These are phyloP conservation scores for Calypte anna DNA, from an alignment of 2,113 vertebrate genomes.

Conservation along the genomic window DNA sequence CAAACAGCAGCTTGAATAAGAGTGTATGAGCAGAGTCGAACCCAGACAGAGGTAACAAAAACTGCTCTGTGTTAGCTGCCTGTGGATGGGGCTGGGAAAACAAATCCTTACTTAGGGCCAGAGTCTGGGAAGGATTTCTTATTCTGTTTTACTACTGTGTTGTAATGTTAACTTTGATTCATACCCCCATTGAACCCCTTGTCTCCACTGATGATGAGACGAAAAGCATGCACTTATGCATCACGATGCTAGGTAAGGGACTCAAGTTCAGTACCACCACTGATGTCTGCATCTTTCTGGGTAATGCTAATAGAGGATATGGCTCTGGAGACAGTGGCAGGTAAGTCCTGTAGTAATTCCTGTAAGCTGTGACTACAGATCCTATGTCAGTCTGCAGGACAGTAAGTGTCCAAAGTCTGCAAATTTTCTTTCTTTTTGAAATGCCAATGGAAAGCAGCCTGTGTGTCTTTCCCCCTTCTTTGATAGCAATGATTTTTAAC, in stretches of 20 bases:
- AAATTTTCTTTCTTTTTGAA: background rate
- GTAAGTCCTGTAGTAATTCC: background rate
- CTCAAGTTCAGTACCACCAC: background rate
- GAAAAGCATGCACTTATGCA: background rate
- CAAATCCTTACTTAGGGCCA: background rate
- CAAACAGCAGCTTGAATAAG: background rate
- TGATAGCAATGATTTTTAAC: background rate
- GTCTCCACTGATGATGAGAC: background rate
- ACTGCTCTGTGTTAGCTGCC: rapidly evolving
- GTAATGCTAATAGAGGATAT: background rate
- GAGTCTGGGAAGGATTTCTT: background rate
- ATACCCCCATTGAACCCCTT: background rate
- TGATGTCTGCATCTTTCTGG: background rate
- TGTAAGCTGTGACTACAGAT: background rate
- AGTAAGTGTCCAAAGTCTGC: background rate
- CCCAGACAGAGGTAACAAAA: background rate
- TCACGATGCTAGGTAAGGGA: background rate
- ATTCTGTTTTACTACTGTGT: background rate
- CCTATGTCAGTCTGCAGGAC: background rate
- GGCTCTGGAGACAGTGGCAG: rapidly evolving
- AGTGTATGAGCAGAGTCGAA: background rate
- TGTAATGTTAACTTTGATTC: background rate
- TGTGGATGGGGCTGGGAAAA: background rate
- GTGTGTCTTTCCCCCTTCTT: background rate
- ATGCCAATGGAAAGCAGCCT: background rate